Evolutionary conservation across 2,113 vertebrate genomes (phyloP).

Genomic region (Limnothrissa miodon): DNA sequence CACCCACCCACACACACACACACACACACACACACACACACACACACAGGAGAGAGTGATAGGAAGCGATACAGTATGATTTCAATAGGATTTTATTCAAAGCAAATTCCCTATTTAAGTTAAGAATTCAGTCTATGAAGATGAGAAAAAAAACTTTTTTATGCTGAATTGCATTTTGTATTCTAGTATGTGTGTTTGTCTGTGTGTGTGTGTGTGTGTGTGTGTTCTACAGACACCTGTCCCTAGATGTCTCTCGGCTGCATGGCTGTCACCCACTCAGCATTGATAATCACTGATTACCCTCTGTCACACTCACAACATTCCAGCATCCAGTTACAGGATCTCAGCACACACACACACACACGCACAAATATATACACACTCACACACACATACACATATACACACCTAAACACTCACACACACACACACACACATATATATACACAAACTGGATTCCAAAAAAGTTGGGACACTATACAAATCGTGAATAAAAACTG

Average conservation of each 20-base stretch:
- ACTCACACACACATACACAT: conserved; percentile 23
- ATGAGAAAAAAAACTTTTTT: not conserved
- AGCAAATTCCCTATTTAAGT: too few species aligned
- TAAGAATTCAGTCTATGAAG: too few species aligned
- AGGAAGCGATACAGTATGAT: not conserved
- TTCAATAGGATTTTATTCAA: not conserved
- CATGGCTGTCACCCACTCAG: conserved; percentile 49
- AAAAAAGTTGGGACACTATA: too few species aligned
- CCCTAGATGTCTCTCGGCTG: conserved; percentile 49
- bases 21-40: not conserved
- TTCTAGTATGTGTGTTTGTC: not conserved
- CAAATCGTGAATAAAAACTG: too few species aligned
- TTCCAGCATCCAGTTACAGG: conserved; percentile 53
- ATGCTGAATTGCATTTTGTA: not conserved
- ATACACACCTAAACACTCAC: too few species aligned
- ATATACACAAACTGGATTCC: not conserved
- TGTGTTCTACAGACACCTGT: conserved; percentile 47
- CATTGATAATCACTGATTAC: conserved; percentile 53
- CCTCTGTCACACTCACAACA: conserved; percentile 50
- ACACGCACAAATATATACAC: conserved; percentile 33
- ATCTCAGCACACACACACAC: conserved; percentile 45
- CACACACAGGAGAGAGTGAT: not conserved
- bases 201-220: conserved; percentile 24
- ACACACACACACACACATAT: not conserved
- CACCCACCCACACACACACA: not conserved